phyloP scores from a whole-genome alignment of 2,888 invertebrate species.

The Gastrophysa polygoni region DNA sequence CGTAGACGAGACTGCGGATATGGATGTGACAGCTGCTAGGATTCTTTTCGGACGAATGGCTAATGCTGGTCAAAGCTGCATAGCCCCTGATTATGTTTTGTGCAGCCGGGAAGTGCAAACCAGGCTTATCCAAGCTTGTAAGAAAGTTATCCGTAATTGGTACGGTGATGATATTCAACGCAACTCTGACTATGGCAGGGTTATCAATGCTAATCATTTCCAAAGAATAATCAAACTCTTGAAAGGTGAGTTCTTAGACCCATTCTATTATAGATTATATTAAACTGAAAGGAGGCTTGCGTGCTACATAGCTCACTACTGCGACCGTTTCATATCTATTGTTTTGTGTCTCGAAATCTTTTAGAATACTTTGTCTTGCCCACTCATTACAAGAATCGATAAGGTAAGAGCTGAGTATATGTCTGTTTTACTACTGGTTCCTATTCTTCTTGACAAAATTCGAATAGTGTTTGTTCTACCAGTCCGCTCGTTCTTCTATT shows the following conservation, averaged over 20 bases:
- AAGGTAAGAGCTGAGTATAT: no score
- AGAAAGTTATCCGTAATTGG: constrained; percentile 75
- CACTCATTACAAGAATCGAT: no score
- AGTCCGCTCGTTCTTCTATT: no score
- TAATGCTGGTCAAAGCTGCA: constrained; percentile 94
- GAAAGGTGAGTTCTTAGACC: constrained; percentile 51
- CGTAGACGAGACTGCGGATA: constrained; percentile 81
- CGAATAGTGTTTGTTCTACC: no score
- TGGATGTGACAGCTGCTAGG: constrained; percentile 77
- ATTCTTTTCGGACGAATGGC: constrained; percentile 94
- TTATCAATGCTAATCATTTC: constrained; percentile 85
- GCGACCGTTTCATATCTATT: no score
- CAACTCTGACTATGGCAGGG: constrained; percentile 83
- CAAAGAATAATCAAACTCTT: constrained; percentile 74
- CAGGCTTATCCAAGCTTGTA: constrained; percentile 56
- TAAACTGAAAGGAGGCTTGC: background rate
- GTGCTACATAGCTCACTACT: no score
- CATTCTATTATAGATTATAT: no score
- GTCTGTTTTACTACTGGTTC: no score
- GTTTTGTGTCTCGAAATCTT: no score
- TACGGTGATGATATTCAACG: constrained; percentile 81
- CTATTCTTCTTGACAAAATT: no score
- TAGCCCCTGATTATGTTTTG: constrained; percentile 93
- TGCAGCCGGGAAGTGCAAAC: constrained; percentile 78
- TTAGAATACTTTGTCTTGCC: no score